Evolutionary conservation across 2,797 vertebrate genomes (phyloP), one percentile per base, ranked within the genome.

Genomic region (Melanotaenia parkinsoni): DNA sequence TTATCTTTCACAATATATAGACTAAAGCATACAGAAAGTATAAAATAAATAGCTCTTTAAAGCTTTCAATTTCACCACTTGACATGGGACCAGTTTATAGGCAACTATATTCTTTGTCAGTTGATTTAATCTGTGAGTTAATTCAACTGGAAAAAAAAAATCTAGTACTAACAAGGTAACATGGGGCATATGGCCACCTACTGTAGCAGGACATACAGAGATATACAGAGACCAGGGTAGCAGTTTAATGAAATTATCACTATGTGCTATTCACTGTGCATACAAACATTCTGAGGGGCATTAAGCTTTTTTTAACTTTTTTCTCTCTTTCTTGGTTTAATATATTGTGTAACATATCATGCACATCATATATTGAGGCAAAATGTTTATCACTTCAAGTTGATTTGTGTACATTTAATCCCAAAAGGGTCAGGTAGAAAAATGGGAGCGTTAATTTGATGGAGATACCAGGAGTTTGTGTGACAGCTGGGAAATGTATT

Each of bases 401-500:
- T 64, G 0, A n/a, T 63, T 58, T 75, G 7, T 50, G 63, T 50
- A 53, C 1, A 26, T 64, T 64, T 76, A 18, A 58, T 35, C 30
- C 47, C 16, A 43, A 16, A 13, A 61, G 16, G 61, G 37, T 22
- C 63, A 63, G 56, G 67, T 16, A 0, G 33, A 62, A 83, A 76
- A 75, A 76, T 64, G n/a, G 63, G 13, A 37, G 24, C 0, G 14
- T 30, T 6, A 47, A 58, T 69, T 58, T 70, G 77, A 87, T 65
- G 79, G 71, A 72, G 66, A 74, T 35, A 5, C 20, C 67, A 40
- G 72, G 71, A 82, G 83, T 69, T 65, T 6, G 9, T 24, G 60
- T 65, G 76, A 75, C 88, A 84, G 79, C 83, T 77, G 71, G 64
- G 77, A 87, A 86, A 83, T 32, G 11, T 58, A 63, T 81, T 63